Evolutionary conservation across 1,140 invertebrate species (phyloP), one percentile per base, ranked within the genome.

Genomic region (Palaemon carinicauda): DNA sequence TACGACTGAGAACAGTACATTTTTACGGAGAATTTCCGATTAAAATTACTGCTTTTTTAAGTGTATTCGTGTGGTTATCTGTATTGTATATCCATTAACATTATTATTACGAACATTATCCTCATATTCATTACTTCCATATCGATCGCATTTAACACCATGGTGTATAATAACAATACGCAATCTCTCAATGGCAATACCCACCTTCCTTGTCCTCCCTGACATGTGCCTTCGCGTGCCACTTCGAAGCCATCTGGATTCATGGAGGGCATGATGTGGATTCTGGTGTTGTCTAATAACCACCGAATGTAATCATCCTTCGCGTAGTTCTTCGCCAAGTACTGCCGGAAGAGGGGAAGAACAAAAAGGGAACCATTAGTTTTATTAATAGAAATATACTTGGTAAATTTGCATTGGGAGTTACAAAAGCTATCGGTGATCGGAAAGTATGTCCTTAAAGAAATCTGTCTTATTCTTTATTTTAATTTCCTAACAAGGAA

Each of bases 221-320:
- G 95, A 90, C 97, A 98, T 73, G 94, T 94, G 78, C 97, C 97
- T 91, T 97, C 96, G 88, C 95, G 94, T 1, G 97, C 96, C 4
- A 96, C 90, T 87, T 96, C 95, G 90, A 96, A 97, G 3, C 97
- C 97, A 91, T 98, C 97, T 0, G 97, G 97, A 82, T 97, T 97
- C 95, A 98, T 96, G 4, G 96, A 96, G 3, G 97, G 97, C 92
- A 98, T 94, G 89, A 98, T 95, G 91, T 98, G 97, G 88, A 99
- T 96, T 84, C 97, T 93, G 0, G 96, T 97, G 90, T 97, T 97
- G 90, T 97, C 96, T 90, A 99, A 91, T 53, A 99, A 91, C 95
- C 96, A 96, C 89, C 95, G 94, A 50, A 97, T 94, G 90, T 96
- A 96, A 27, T 94, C 93, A 92, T 98, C 96, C 14, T 93, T 93